A percentile compares a stretch with the other conserved stretches of the same genome.
Evolutionary conservation across 2,113 vertebrate species (phyloP).

Genomic region (Martes martes): DNA sequence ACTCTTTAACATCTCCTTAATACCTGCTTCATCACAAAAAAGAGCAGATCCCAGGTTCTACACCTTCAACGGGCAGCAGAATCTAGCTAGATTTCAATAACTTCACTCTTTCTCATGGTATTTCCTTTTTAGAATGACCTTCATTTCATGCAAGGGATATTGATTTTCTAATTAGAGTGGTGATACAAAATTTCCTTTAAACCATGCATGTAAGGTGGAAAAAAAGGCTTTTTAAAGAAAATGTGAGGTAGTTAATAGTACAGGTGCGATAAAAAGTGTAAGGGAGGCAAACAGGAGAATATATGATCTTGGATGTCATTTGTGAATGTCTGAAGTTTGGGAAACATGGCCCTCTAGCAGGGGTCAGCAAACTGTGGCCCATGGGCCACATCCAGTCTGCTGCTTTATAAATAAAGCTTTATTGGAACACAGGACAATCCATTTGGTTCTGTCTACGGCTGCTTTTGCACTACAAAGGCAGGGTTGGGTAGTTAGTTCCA

Average conservation of each 20-base stretch:
- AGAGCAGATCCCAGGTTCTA: neutral
- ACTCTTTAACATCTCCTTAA: neutral
- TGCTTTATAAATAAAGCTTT: slow-evolving; percentile 41
- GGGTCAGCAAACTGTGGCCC: neutral
- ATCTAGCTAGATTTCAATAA: neutral
- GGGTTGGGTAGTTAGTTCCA: neutral
- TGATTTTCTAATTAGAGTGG: neutral
- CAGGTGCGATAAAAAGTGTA: neutral
- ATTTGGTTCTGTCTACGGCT: neutral
- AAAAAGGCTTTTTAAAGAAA: neutral
- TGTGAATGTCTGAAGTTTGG: neutral
- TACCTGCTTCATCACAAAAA: neutral
- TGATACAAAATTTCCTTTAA: neutral
- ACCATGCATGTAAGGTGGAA: neutral
- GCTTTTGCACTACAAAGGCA: neutral
- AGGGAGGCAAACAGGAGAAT: neutral
- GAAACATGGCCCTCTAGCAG: neutral
- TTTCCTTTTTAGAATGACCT: slow-evolving; percentile 15
- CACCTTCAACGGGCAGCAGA: neutral
- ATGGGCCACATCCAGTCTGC: neutral
- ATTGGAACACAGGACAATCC: neutral
- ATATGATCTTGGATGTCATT: neutral
- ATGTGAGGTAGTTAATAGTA: neutral
- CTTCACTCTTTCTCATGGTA: neutral
- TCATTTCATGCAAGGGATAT: neutral